Base-by-base conservation (phyloP, 2,113 vertebrate species). In the Sinocyclocheilus grahami region DNA sequence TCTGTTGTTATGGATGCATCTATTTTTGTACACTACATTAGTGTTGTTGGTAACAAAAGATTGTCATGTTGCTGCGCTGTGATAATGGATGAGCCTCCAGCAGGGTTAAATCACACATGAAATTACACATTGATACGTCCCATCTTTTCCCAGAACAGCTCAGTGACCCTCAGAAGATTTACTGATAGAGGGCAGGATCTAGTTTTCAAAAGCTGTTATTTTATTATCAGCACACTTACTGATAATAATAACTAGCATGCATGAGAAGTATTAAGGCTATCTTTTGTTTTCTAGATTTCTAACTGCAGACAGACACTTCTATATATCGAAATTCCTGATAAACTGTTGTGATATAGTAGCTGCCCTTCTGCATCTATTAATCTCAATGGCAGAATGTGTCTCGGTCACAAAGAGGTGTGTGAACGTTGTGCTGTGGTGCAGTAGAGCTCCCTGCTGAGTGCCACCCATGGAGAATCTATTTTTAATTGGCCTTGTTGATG, bases 401-500 rank as follows among this genome's bases (percentile, higher is more conserved):
- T 83, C 13, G 48, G 24, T 53, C 27, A 39, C 7, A 24, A 37
- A n/a, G 67, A 2, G 10, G 6, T 58, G 30, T 74, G 48, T 27
- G 48, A 24, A 14, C 33, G 58, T n/a, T 14, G 69, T 42, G 33
- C 30, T 20, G 6, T 60, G 79, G n/a, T 75, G 9, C 75, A 42
- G 6, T 63, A 62, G 27, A 16, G n/a, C 18, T 13, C 39, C 87
- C 78, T 77, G 71, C 83, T 71, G 78, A 55, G 65, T 55, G 74
- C 53, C 20, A n/a, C 80, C 39, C 51, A 67, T 87, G 77, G 55
- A 55, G 48, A 77, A 51, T 63, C 82, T 65, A 58, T 39, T 86
- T 78, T 82, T 90, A 80, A 89, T 83, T 86, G 84, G 78, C 74
- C 69, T 78, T 51, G 85, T 67, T 89, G 86, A 87, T 81, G 74